phyloP scores from a whole-genome alignment of 1,140 invertebrate species.

The Drosophila kepulauana region DNA sequence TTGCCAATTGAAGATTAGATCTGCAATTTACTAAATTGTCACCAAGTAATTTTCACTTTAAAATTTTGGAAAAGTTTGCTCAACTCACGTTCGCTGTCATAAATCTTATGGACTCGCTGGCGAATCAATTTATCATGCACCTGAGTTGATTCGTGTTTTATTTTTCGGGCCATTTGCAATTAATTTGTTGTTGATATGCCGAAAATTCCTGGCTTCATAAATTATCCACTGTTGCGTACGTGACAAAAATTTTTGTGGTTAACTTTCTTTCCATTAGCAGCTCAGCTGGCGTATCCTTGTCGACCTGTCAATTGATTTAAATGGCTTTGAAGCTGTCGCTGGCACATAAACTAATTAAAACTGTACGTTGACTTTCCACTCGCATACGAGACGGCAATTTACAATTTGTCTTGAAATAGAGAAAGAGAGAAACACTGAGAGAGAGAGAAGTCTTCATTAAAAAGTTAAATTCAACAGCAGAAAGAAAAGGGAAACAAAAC shows the following conservation, averaged over 20 bases:
- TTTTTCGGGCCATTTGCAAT: constrained; percentile 51
- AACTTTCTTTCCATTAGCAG: constrained; percentile 53
- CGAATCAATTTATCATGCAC: constrained; percentile 55
- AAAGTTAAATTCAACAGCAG: constrained; percentile 1
- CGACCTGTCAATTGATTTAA: constrained; percentile 69
- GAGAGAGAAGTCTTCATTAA: background rate
- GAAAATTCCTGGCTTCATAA: constrained; percentile 59
- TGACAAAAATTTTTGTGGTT: constrained; percentile 61
- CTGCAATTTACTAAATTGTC: background rate
- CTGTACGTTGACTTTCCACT: constrained; percentile 26
- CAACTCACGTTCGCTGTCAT: constrained; percentile 17
- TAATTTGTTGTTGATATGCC: constrained; percentile 60
- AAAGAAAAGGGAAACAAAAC: background rate
- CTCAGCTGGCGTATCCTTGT: constrained; percentile 19
- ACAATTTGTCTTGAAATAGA: constrained; percentile 34
- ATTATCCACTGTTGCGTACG: constrained; percentile 57
- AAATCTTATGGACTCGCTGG: background rate
- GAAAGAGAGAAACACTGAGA: background rate
- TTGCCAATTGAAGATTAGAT: background rate
- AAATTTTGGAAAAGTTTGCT: background rate
- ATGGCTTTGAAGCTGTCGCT: constrained; percentile 59
- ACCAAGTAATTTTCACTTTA: background rate
- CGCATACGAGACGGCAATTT: constrained; percentile 4
- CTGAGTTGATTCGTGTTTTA: constrained; percentile 29
- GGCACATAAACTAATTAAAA: constrained; percentile 75